Base-by-base conservation (phyloP, 2,797 vertebrate genomes). In the Limnodromus scolopaceus region DNA sequence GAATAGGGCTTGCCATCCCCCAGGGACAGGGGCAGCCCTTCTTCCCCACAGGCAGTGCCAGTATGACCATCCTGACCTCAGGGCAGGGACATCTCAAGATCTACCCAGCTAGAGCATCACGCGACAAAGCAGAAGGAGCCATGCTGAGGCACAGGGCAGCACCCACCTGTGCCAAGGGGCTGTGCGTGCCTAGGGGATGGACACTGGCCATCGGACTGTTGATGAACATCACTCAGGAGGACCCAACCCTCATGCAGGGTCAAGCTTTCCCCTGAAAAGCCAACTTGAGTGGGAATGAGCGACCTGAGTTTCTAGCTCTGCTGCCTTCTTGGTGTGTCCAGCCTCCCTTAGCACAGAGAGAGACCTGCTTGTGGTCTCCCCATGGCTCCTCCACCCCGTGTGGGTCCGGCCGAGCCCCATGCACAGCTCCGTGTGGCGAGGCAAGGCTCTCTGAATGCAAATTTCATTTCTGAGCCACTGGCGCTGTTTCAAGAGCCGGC, bases 381-480 rank as follows among this genome's bases (percentile, higher is more conserved):
- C 78, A 63, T 1, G 0, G 79, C 34, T 90, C 34, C 53, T 85
- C 69, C 41, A 10, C 13, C 38, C 57, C 0, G 0, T 5, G 2
- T 5, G 4, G 79, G 87, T 95, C 92, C 6, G 4, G 11, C 64
- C 0, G 0, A 94, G 90, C 72, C 71, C 81, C 23, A 1, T 43
- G 76, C 54, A n/a, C 45, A 57, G 86, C 92, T 84, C 80, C 8
- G 18, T 5, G 1, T 22, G 18, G 72, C 4, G 2, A 92, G 72
- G 91, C 87, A 96, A 93, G 84, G 90, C 92, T 97, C 93, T 91
- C 95, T 92, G 96, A 97, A 97, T 97, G 98, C 97, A 96, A 96
- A 97, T 98, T 98, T 98, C 97, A 98, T 98, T 98, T 98, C 97
- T 97, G 96, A 97, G 97, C 96, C 97, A 97, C 95, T 98, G 96